Base-by-base conservation (phyloP, 2,888 invertebrate species). In the Glaucopsyche alexis region DNA sequence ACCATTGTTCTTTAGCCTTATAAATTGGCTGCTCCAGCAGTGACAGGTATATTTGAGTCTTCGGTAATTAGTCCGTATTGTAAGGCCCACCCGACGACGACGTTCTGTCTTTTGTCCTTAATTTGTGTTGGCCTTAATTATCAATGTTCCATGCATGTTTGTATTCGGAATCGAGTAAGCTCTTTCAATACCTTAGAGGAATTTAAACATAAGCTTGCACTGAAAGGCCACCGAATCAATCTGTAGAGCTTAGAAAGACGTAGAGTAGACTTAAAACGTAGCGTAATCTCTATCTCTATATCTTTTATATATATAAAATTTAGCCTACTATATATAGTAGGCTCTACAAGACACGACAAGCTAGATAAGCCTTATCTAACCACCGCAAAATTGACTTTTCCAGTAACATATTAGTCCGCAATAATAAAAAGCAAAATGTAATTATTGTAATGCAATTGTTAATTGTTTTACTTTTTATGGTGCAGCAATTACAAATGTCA, bases 21-120 rank as follows among this genome's bases (percentile, higher is more conserved):
- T 93, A 93, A 93, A 92, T 93, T 90, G 90, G 86, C 86, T 89
- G 86, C 87, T 85, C 85, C 88, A 86, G 80, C 85, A 84, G 85
- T 90, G 93, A 92, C 93, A 93, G 93, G 91, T 92, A 92, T 92
- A 92, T 93, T 92, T 91, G 91, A 92, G 86, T 91, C 87, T 85
- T 84, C 89, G 90, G 91, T 93, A 93, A 93, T 93, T 92, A 93
- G 91, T 93, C 93, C 87, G 89, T 90, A 89, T 90, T 92, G 91
- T 91, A 87, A 87, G 83, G 87, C 88, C 84, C 91, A 91, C 92
- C 93, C 92, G 89, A 87, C 90, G 87, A 88, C 85, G 81, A 76
- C 75, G 79, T 81, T 82, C 83, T 83, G 79, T 78, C 77, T 74
- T 77, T 75, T 64, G 72, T 72, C 73, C 65, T 75, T 74, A 72